A percentile compares a stretch with the other conserved stretches of the same genome.
phyloP scores from a whole-genome alignment of 2,797 vertebrate species.

The Menidia menidia region DNA sequence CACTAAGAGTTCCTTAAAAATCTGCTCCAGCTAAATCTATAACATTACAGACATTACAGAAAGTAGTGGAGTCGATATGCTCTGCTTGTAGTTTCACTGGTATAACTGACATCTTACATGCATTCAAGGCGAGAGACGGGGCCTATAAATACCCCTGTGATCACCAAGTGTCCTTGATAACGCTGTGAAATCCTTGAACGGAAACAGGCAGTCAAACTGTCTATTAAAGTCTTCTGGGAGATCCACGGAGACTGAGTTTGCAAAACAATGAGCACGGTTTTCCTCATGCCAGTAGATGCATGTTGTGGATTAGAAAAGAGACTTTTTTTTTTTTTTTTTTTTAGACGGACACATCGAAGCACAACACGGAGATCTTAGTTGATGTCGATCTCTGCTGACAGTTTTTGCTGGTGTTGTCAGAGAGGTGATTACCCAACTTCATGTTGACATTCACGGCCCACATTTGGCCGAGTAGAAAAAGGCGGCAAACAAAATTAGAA shows the following conservation, averaged over 20 bases:
- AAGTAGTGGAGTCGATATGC: slow-evolving; percentile 16
- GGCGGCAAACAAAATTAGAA: too few species aligned
- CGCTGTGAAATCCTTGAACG: slow-evolving; percentile 40
- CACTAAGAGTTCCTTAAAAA: slow-evolving; percentile 5
- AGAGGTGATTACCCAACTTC: too few species aligned
- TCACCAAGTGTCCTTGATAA: slow-evolving; percentile 52
- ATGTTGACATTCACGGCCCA: too few species aligned
- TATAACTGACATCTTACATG: slow-evolving; percentile 34
- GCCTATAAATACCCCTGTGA: slow-evolving; percentile 56
- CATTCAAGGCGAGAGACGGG: slow-evolving; percentile 30
- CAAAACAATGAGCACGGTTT: slow-evolving; percentile 1
- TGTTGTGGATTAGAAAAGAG: slow-evolving; percentile 32
- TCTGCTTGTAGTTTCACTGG: slow-evolving; percentile 13
- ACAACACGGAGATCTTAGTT: slow-evolving; percentile 31
- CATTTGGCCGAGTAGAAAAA: too few species aligned
- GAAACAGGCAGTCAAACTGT: slow-evolving; percentile 49
- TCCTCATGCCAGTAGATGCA: slow-evolving; percentile 17
- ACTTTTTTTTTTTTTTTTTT: slow-evolving; percentile 7
- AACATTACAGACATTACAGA: slow-evolving; percentile 33
- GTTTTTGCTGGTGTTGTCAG: too few species aligned
- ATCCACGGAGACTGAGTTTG: slow-evolving; percentile 35
- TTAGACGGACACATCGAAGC: slow-evolving; percentile 41
- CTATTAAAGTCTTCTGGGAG: slow-evolving; percentile 39
- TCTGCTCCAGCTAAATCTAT: slow-evolving; percentile 15
- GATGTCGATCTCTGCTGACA: slow-evolving; percentile 16